Conservation (phyloP, 1,140 invertebrate species). For the Drosophila kepulauana region DNA sequence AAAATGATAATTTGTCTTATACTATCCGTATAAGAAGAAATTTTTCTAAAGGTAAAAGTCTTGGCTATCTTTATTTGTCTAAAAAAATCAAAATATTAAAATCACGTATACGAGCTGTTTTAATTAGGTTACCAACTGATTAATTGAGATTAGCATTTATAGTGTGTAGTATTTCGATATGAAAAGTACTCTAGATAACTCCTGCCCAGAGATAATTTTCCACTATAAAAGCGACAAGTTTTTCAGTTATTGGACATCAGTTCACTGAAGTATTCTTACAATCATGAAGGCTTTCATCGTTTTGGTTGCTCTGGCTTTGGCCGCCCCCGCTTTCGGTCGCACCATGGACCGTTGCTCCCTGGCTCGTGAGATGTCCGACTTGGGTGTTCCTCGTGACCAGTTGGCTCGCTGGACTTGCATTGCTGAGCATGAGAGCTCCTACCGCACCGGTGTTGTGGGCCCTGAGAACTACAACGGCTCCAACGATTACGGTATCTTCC, state of each 20-base stretch:
- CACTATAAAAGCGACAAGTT: constrained; percentile 48
- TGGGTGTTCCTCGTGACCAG: constrained; percentile 57
- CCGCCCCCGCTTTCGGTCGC: constrained; percentile 45
- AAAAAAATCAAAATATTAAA: background rate
- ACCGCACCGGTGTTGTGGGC: constrained; percentile 55
- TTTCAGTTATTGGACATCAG: constrained; percentile 17
- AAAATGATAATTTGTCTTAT: background rate
- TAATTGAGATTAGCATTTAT: background rate
- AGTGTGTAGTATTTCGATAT: constrained; percentile 5
- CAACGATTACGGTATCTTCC: constrained; percentile 76
- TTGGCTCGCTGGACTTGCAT: constrained; percentile 61
- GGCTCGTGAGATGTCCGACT: constrained; percentile 65
- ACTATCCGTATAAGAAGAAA: background rate
- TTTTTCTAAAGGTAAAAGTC: background rate
- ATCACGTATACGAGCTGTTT: background rate
- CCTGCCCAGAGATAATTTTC: constrained; percentile 31
- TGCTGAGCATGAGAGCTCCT: constrained; percentile 62
- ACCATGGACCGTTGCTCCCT: constrained; percentile 76
- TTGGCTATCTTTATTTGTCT: background rate
- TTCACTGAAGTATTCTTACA: constrained; percentile 25
- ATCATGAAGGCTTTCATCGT: constrained; percentile 60
- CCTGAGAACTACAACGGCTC: constrained; percentile 60
- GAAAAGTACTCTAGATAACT: constrained; percentile 28
- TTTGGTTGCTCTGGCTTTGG: constrained; percentile 51
- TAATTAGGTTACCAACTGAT: constrained; percentile 5